Evolutionary conservation across 2,888 invertebrate genomes (phyloP), one percentile per base, ranked within the genome.

Genomic region (Orthonevra nobilis): DNA sequence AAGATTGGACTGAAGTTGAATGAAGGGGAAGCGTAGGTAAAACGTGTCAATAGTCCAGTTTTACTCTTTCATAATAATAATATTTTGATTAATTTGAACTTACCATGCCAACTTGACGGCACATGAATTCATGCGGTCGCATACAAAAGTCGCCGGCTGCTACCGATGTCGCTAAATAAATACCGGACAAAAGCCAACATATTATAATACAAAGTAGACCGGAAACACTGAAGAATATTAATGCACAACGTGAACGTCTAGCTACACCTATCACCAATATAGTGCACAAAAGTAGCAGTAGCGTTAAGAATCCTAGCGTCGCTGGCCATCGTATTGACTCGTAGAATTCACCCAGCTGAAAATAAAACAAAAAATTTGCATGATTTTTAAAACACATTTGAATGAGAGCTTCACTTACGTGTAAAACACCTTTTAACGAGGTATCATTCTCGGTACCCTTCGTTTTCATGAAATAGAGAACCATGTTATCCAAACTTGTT

Each of bases 211-310:
- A 88, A 82, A 89, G 88, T 44, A 95, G 90, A 32, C 94, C 93
- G 87, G 96, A 93, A 74, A 97, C 97, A 81, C 96, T 96, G 84
- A 97, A 96, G 91, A 95, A 93, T 85, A 97, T 94, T 75, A 97
- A 91, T 50, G 96, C 95, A 85, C 96, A 96, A 58, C 97, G 92
- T 44, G 96, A 96, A 69, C 89, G 86, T 52, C 89, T 84, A 17
- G 88, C 89, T 28, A 89, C 88, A n/a, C 89, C 89, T 82, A 89
- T 89, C 17, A 89, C 88, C 63, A 89, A 83, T 3, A 89, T 85
- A 1, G 88, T 87, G 82, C 89, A 89, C 5, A 89, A 83, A 52
- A 89, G 83, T 32, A 89, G 82, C 3, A 89, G 81, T 15, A 87
- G 81, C 4, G 89, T 89, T 42, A 89, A 84, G 68, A 89, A 89